Base-by-base conservation (phyloP, 2,113 vertebrate species). In the Phalacrocorax carbo region DNA sequence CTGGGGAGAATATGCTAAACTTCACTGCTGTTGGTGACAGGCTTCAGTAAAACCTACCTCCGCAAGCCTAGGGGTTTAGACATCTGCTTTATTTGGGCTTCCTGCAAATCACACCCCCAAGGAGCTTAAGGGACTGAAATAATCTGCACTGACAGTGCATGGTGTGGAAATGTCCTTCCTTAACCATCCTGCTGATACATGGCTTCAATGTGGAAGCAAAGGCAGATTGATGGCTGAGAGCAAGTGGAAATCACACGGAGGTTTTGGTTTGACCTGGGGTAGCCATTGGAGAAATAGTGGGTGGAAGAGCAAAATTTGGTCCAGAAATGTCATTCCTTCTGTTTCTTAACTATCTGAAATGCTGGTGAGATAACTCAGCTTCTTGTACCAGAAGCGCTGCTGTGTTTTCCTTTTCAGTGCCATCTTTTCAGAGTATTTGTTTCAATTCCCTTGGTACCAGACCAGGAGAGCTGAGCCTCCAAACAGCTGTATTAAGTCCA, bases 1-100 rank as follows among this genome's bases (percentile, higher is more conserved):
- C 72, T 93, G 76, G 60, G 69, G 69, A 71, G 82, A 87, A 84
- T 87, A 94, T 87, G 88, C 52, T 93, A 73, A 86, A 91, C 77
- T 68, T 86, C 64, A 78, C 62, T 71, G 57, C 78, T 9, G 1
- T 36, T 82, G 52, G 66, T 91, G 94, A 89, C 91, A 94, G 73
- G 52, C 30, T 77, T 86, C 65, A 44, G 73, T 90, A 84, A 82
- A 88, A 64, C 80, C 77, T 91, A 68, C 44, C 52, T 78, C 90
- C 0, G 3, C 64, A 69, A 84, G 48, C 61, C 55, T 16, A 30
- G 1, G 7, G 86, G 57, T 83, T 95, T 89, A 84, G 77, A 58
- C 55, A 83, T 86, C 76, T 95, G 80, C 60, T 89, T 90, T 82
- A 27, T 90, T 92, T 89, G 80, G 72, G 52, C 40, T 90, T 82